Base-by-base conservation (phyloP, 1,140 invertebrate species). In the Cydia amplana region DNA sequence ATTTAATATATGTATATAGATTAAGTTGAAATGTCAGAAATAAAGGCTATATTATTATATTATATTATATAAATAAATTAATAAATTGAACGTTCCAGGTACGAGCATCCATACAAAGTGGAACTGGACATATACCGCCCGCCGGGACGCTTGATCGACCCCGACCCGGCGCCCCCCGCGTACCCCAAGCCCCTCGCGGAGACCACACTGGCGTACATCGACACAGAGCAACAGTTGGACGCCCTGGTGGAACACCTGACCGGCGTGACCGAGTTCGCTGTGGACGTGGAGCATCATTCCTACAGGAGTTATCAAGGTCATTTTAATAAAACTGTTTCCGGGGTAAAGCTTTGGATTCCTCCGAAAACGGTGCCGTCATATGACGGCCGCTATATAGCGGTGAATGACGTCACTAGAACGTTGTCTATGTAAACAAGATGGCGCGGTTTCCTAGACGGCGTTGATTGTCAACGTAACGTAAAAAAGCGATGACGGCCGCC, bases 31-130 rank as follows among this genome's bases (percentile, higher is more conserved):
- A n/a, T n/a, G n/a, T n/a, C n/a, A n/a, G n/a, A n/a, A n/a, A n/a
- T n/a, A n/a, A n/a, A n/a, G n/a, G n/a, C n/a, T n/a, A n/a, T n/a
- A n/a, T n/a, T n/a, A n/a, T n/a, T n/a, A n/a, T n/a, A n/a, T n/a
- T n/a, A n/a, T n/a, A n/a, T n/a, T n/a, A n/a, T n/a, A n/a, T n/a
- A n/a, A n/a, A n/a, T 4, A 36, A 36, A 43, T 46, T 14, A 46
- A 46, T 72, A 28, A 75, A 20, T 79, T 81, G 49, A 16, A n/a
- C 20, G 25, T 63, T 63, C 16, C 77, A 91, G 88, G 77, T 97
- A 95, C 89, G 94, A 95, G 79, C 98, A 99, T 94, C 98, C 98
- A 0, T 99, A 99, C 89, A 95, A 97, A 87, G 95, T 95, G 87
- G 98, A 99, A 91, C 86, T 99, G 14, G 94, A 98, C 36, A 92